Evolutionary conservation across 2,888 invertebrate genomes (phyloP), one percentile per base, ranked within the genome.

Genomic region (Cheilosia pagana): DNA sequence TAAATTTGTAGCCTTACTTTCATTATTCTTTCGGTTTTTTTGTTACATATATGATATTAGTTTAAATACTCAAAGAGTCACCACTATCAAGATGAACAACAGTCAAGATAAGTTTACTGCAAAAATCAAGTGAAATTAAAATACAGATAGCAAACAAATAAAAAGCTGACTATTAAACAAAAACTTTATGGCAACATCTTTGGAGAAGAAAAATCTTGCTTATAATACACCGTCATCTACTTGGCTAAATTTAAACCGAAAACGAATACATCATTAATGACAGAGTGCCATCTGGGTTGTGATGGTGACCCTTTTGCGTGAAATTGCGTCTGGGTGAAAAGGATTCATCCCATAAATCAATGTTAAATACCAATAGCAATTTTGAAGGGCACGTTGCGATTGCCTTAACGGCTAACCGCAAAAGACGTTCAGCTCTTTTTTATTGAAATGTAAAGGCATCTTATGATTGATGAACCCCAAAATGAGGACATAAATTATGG

Each of bases 341-440:
- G 75, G 68, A 63, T 75, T 68, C 55, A 35, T 43, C 68, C 62
- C 74, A 63, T 81, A 81, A 81, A 81, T 81, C 81, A 81, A 63
- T 68, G 14, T 74, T 63, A 75, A 62, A 74, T 68, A 12, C 35
- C 35, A 35, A 74, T 81, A 62, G 8, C 28, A 28, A 16, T 12
- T 55, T 31, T 21, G 28, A 28, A 35, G 59, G 14, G n/a, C 45
- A 70, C 39, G 21, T 31, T 62, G 21, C 45, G 21, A 19, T 19
- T 31, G 7, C 35, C 31, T 25, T 25, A 50, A 52, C 23, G 48
- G 23, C 23, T 14, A 39, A 28, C 43, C 31, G 7, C 50, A 71
- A 76, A 59, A 16, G 50, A 50, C 55, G 35, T 12, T 39, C 12
- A 28, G 16, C 41, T 8, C 19, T 35, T 14, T 28, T 25, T 28